Evolutionary conservation across 2,888 invertebrate species (phyloP).

Genomic region (Nemapogon koenigi): DNA sequence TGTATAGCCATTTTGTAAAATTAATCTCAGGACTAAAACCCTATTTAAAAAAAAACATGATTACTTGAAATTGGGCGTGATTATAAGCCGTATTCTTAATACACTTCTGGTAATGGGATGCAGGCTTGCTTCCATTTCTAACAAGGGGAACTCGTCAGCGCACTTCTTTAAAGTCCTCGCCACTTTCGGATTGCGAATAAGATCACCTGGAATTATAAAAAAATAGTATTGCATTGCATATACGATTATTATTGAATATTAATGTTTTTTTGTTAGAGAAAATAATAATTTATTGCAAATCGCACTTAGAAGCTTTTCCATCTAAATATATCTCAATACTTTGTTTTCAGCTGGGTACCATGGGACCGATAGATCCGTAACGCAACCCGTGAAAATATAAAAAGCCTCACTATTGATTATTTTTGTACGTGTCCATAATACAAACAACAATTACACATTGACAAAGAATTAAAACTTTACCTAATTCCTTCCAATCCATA

Average conservation of each 20-base stretch:
- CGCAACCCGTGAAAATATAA: too few species aligned
- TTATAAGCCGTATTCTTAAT: slow-evolving; percentile 79
- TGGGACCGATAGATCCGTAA: too few species aligned
- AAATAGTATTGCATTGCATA: too few species aligned
- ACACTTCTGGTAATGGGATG: slow-evolving; percentile 97
- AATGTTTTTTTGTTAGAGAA: too few species aligned
- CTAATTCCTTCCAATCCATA: slow-evolving; percentile 87
- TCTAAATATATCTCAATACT: too few species aligned
- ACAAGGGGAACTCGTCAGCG: slow-evolving; percentile 82
- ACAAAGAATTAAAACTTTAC: slow-evolving; percentile 32
- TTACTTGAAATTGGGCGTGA: slow-evolving; percentile 73
- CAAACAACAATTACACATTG: not conserved
- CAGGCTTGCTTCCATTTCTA: slow-evolving; percentile 83
- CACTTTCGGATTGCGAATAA: slow-evolving; percentile 78
- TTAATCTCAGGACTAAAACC: not conserved
- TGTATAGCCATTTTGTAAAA: too few species aligned
- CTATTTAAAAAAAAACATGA: slow-evolving; percentile 15
- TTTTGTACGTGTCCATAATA: too few species aligned
- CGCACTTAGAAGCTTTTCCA: too few species aligned
- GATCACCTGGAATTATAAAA: slow-evolving; percentile 57
- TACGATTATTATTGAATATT: too few species aligned
- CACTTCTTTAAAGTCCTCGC: slow-evolving; percentile 81
- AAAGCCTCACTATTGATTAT: too few species aligned
- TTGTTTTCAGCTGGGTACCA: too few species aligned
- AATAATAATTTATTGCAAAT: too few species aligned